These are phyloP conservation scores for Tonatia bakeri DNA, from an alignment of 2,113 vertebrate species.

Conservation along the genomic window DNA sequence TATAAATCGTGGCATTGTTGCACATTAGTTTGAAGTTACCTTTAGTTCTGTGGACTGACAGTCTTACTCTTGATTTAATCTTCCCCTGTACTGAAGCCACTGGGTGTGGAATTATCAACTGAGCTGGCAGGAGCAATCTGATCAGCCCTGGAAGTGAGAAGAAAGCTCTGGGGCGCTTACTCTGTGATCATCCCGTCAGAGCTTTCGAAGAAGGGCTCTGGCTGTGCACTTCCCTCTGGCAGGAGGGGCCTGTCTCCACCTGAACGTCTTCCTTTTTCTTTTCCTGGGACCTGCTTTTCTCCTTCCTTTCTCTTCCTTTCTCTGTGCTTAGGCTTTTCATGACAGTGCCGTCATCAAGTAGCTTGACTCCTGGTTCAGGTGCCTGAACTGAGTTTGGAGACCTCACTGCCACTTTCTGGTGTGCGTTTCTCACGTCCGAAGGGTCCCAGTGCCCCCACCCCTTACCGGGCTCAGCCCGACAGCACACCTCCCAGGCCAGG, in stretches of 20 bases:
- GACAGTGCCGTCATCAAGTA: neutral
- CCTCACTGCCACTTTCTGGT: neutral
- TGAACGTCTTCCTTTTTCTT: neutral
- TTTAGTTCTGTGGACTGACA: neutral
- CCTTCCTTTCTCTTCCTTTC: neutral
- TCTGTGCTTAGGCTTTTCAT: neutral
- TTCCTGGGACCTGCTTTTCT: neutral
- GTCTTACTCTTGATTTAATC: neutral
- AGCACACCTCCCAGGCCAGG: neutral
- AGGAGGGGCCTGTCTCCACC: neutral
- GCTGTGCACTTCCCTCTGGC: neutral
- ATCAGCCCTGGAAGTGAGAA: neutral
- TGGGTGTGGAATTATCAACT: neutral
- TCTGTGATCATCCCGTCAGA: neutral
- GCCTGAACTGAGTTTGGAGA: neutral
- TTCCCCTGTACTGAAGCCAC: neutral
- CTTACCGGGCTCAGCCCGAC: too few relatives aligned
- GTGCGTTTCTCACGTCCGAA: neutral
- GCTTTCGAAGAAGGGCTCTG: neutral
- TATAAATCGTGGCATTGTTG: neutral
- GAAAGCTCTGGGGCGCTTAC: neutral
- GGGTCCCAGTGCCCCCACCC: neutral
- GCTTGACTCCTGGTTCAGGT: neutral
- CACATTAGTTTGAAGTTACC: neutral
- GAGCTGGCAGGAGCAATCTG: neutral